Conservation (phyloP, 2,888 invertebrate genomes). For the Pyrrhia umbra region DNA sequence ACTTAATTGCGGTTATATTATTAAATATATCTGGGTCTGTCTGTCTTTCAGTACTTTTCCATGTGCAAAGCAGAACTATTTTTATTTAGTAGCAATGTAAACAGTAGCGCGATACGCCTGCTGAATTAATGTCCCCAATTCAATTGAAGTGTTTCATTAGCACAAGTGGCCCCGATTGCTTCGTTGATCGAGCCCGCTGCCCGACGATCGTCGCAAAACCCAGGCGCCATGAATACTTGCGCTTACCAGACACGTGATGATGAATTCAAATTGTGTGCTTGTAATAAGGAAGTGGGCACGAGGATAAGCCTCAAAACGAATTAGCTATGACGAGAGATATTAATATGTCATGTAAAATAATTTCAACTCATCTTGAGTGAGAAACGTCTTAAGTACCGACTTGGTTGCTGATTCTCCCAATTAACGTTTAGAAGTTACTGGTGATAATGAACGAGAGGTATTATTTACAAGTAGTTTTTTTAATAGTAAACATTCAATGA, state of each 20-base stretch:
- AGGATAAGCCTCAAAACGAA: constrained; percentile 24
- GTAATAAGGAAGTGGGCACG: constrained; percentile 58
- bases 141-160: constrained; percentile 90
- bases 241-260: constrained; percentile 58
- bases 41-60: constrained; percentile 41
- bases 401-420: not conserved
- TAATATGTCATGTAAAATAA: constrained; percentile 6
- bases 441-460: no score
- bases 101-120: constrained; percentile 78
- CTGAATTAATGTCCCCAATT: constrained; percentile 89
- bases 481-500: no score
- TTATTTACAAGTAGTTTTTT: no score
- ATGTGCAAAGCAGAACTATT: constrained; percentile 60
- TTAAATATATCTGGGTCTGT: constrained; percentile 13
- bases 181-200: constrained; percentile 82
- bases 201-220: constrained; percentile 77
- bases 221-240: constrained; percentile 69
- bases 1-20: constrained; percentile 17
- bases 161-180: constrained; percentile 90
- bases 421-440: not conserved
- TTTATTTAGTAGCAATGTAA: constrained; percentile 77
- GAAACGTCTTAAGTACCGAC: not conserved
- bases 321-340: constrained; percentile 22
- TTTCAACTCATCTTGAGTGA: not conserved
- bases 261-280: constrained; percentile 58